phyloP scores from a whole-genome alignment of 2,113 vertebrate genomes.

The Callorhinus ursinus region DNA sequence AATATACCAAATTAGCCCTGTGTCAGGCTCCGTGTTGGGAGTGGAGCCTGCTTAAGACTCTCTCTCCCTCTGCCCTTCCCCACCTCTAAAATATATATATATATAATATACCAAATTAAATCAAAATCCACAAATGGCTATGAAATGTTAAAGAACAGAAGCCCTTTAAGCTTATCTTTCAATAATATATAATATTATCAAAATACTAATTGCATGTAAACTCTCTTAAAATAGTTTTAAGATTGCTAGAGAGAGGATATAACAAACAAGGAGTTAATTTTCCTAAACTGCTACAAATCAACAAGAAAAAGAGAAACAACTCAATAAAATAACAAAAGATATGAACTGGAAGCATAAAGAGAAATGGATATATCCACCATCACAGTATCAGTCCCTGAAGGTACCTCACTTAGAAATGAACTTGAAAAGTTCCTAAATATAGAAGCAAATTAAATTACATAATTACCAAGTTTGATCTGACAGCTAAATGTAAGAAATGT shows the following conservation, averaged over 20 bases:
- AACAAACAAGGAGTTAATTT: not conserved
- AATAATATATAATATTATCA: not conserved
- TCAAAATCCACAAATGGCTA: not conserved
- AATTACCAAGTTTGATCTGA: not conserved
- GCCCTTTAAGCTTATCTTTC: not conserved
- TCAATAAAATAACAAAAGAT: not conserved
- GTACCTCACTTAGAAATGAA: not conserved
- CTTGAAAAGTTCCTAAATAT: not conserved
- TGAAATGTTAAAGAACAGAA: not conserved
- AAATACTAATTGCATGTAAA: slow-evolving; percentile 8
- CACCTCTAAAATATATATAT: not conserved
- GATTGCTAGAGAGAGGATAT: not conserved
- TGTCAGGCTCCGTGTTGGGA: not conserved
- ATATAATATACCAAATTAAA: not conserved
- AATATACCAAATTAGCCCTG: not conserved
- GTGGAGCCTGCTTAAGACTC: not conserved
- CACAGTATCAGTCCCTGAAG: not conserved
- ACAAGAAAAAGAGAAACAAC: slow-evolving; percentile 15
- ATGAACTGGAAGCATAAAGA: not conserved
- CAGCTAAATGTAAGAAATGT: not conserved
- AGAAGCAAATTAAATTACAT: not conserved
- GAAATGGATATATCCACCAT: not conserved
- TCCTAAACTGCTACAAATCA: not conserved
- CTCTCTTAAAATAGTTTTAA: not conserved
- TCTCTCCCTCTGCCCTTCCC: not conserved